Evolutionary conservation across 2,888 invertebrate genomes (phyloP), one percentile per base, ranked within the genome.

Genomic region (Cerastis leucographa): DNA sequence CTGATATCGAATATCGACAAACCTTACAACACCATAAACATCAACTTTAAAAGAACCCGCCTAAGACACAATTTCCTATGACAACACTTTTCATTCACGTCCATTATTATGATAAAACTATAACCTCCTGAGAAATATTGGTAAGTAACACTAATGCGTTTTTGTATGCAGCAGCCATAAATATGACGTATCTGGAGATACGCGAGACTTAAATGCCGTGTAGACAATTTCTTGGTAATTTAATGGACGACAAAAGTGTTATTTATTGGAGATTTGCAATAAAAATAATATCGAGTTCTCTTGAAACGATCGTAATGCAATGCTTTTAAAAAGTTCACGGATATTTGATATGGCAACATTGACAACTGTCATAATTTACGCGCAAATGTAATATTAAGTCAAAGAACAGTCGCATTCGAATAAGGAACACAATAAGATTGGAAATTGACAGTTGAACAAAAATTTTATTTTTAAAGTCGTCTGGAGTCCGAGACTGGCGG

Each of bases 81-180:
- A 71, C 79, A 76, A 68, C 25, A 64, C 64, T 62, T 81, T 82
- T 86, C 77, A 85, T 87, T 83, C 85, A 83, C 70, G 72, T 72
- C 76, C 90, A 92, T 93, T 93, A 92, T 93, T 91, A 92, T 91
- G 91, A 93, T 93, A 94, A 93, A 95, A 91, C 85, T 90, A 90
- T 90, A 91, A 90, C 90, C 92, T 91, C 91, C 88, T 89, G 88
- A 87, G 90, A 89, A 89, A 90, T 87, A 91, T 91, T 90, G 89
- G 91, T 93, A 92, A 92, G 92, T 93, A 93, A 92, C 91, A 92
- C 92, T 94, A 94, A 94, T 94, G 95, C 92, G 89, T 94, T 94
- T 94, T 92, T 93, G 93, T 94, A 93, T 90, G 92, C 92, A 90
- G 88, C 88, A 88, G 88, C 91, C 91, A 94, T 94, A 94, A 94